phyloP scores from a whole-genome alignment of 37 sponge, comb jelly and placozoan species.

The Tethya wilhelma region DNA sequence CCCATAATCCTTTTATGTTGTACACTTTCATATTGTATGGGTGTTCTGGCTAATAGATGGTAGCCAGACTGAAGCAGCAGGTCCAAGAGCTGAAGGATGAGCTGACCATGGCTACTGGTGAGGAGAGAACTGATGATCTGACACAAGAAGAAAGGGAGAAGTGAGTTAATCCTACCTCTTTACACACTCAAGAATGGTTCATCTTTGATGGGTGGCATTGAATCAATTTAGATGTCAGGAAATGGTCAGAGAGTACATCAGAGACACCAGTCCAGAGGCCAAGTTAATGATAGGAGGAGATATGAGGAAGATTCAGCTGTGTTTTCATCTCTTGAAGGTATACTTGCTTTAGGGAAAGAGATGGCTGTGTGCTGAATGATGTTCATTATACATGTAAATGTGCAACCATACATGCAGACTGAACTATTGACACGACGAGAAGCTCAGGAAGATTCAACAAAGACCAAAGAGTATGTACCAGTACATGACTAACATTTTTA shows the following conservation, averaged over 20 bases:
- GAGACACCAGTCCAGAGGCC: constrained; percentile 74
- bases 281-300: constrained; percentile 80
- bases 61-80: constrained; percentile 79
- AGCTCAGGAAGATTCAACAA: no score
- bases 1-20: not conserved
- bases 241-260: constrained; percentile 75
- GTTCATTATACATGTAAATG: not conserved
- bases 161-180: no score
- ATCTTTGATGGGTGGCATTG: no score
- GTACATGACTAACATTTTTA: no score
- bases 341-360: not conserved
- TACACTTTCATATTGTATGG: not conserved
- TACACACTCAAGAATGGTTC: no score
- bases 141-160: constrained; percentile 73
- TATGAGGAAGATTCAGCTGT: constrained; percentile 92
- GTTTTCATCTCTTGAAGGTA: constrained; percentile 89
- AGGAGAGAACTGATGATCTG: constrained; percentile 86
- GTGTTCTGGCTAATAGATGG: constrained; percentile 53
- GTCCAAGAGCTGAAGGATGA: constrained; percentile 91
- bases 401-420: not conserved
- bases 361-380: not conserved
- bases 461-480: no score
- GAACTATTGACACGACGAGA: not conserved
- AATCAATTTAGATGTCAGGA: constrained; percentile 83
- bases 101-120: constrained; percentile 85